Base-by-base conservation (phyloP, 2,797 vertebrate genomes). In the Moxostoma hubbsi region DNA sequence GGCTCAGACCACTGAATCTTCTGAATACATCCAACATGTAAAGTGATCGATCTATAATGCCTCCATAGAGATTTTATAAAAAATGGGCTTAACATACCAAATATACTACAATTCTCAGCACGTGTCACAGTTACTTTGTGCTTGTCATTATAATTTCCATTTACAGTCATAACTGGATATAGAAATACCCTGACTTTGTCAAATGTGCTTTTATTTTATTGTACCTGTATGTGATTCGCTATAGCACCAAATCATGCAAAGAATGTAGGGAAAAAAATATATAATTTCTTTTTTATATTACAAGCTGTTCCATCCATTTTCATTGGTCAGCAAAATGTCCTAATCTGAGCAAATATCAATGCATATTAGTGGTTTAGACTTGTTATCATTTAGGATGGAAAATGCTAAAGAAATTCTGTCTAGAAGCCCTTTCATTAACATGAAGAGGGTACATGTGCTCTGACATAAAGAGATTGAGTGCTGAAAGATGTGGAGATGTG, bases 21-120 rank as follows among this genome's bases (percentile, higher is more conserved):
- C 36, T 46, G 50, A 83, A 82, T 82, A 85, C 51, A 64, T 64
- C 78, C 75, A 73, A 86, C 69, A 83, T 9, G 12, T 78, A 75
- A 80, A 83, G 75, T 45, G 74, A 61, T 11, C 24, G 53, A 72
- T 63, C 77, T 72, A 82, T 49, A 66, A 2, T 45, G 53, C 15
- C 80, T 13, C 61, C 65, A 81, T 72, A 50, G 62, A 6, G 7
- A 36, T 36, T 62, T 36, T 36, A 3, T 4, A 43, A 43, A 62
- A 36, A 67, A 68, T 8, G 16, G 16, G 54, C 43, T 61, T 18
- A 70, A 63, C 49, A 13, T 47, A 70, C 45, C 55, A 50, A 67
- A 57, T 53, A 59, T 46, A 61, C 66, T 24, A 46, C 46, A 66
- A 4, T 53, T 67, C 47, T 53, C 74, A 62, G 53, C 47, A 36